phyloP scores from a whole-genome alignment of 2,888 invertebrate genomes.

The Acanthococcus lagerstroemiae region DNA sequence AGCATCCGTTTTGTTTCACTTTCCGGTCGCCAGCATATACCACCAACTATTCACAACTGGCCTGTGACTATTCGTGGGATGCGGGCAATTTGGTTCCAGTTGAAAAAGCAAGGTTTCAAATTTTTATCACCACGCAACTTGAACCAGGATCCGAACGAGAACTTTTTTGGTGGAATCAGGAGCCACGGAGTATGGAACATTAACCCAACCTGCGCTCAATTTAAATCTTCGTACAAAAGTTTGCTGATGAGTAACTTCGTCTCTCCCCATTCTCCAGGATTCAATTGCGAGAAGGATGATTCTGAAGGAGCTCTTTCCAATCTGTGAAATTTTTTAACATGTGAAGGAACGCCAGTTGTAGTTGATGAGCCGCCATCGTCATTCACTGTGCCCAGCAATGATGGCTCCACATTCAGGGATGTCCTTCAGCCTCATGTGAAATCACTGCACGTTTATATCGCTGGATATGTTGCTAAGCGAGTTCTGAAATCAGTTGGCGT shows the following conservation, averaged over 20 bases:
- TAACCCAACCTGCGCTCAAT: conserved; percentile 18
- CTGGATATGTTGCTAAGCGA: conserved; percentile 13
- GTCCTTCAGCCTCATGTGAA: not conserved
- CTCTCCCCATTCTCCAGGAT: conserved; percentile 12
- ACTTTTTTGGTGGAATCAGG: conserved; percentile 11
- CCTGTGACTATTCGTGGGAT: not conserved
- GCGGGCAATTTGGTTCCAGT: not conserved
- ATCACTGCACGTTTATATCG: not conserved
- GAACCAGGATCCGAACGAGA: conserved; percentile 25
- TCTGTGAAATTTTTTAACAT: not conserved
- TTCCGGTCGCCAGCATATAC: not conserved
- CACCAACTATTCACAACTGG: conserved; percentile 6
- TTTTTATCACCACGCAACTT: not conserved
- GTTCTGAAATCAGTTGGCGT: conserved; percentile 8
- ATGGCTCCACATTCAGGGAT: not conserved
- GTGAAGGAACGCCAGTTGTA: not conserved
- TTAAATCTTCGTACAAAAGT: conserved; percentile 13
- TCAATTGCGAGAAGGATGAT: conserved; percentile 19
- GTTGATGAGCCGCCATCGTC: not conserved
- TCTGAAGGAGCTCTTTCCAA: conserved; percentile 4
- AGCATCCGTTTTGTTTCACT: not conserved
- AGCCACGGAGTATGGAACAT: not conserved
- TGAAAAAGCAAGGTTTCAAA: not conserved
- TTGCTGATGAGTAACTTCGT: conserved; percentile 13
- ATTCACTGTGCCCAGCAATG: not conserved